These are phyloP conservation scores for Tyrannus savana DNA, from an alignment of 2,113 vertebrate genomes.

Conservation along the genomic window DNA sequence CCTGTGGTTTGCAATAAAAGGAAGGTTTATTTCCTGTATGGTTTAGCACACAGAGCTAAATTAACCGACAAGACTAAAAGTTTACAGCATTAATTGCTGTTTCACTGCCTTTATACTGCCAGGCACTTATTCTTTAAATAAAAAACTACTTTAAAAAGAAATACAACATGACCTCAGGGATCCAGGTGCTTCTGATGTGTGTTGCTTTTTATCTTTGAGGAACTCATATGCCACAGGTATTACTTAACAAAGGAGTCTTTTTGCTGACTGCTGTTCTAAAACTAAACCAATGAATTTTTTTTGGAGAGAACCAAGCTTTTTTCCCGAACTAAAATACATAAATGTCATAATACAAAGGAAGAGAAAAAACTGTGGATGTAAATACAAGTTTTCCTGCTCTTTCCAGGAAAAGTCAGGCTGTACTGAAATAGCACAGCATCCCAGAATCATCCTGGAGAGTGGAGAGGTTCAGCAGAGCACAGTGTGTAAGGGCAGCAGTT, in stretches of 20 bases:
- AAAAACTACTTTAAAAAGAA: conserved; percentile 2
- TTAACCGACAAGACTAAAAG: not conserved
- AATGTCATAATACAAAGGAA: not conserved
- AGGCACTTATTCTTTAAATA: conserved; percentile 11
- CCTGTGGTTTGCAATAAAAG: not conserved
- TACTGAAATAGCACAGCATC: not conserved
- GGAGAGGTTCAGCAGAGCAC: not conserved
- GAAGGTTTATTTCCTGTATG: conserved; percentile 5
- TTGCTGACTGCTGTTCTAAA: not conserved
- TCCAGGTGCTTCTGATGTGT: not conserved
- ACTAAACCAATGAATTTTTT: not conserved
- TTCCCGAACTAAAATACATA: not conserved
- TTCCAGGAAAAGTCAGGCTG: not conserved
- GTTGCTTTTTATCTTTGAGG: not conserved
- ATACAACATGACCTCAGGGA: not conserved
- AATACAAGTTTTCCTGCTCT: not conserved
- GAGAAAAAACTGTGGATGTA: not conserved
- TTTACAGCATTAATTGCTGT: conserved; percentile 24
- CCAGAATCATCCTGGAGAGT: not conserved
- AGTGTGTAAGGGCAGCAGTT: rapidly evolving
- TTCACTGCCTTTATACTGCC: not conserved
- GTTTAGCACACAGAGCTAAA: conserved; percentile 4
- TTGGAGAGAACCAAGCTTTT: not conserved
- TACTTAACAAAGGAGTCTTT: not conserved
- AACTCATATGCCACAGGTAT: not conserved